phyloP scores from a whole-genome alignment of 2,888 invertebrate species.

The Lycia hirtaria region DNA sequence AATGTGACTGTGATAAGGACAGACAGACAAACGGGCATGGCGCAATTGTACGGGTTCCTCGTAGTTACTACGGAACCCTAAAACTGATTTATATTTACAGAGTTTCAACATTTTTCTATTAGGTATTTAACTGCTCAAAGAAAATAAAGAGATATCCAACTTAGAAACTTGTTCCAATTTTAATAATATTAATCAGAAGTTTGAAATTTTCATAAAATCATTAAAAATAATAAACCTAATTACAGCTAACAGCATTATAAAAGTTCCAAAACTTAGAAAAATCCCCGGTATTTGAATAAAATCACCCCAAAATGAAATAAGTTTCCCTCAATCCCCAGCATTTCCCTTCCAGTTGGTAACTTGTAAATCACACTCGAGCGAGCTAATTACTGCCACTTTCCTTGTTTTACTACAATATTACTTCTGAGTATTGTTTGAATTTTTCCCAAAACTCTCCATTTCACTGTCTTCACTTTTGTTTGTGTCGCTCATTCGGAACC shows the following conservation, averaged over 20 bases:
- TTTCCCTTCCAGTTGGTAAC: conserved; percentile 10
- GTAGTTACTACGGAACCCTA: too few relatives aligned
- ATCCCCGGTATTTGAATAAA: conserved; percentile 1
- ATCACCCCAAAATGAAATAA: conserved; percentile 21
- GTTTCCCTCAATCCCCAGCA: conserved; percentile 1
- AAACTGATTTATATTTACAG: too few relatives aligned
- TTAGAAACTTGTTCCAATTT: too few relatives aligned
- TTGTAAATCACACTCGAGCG: conserved; percentile 32
- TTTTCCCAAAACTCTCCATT: conserved; percentile 42
- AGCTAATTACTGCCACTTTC: conserved; percentile 39
- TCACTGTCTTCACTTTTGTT: conserved; percentile 31
- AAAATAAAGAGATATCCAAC: too few relatives aligned
- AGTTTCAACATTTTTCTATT: too few relatives aligned
- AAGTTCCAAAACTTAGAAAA: not conserved
- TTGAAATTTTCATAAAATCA: too few relatives aligned
- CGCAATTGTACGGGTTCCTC: too few relatives aligned
- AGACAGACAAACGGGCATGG: too few relatives aligned
- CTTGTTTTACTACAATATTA: conserved; percentile 34
- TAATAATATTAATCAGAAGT: too few relatives aligned
- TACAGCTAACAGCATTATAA: not conserved
- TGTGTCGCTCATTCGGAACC: conserved; percentile 7
- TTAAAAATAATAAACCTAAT: not conserved
- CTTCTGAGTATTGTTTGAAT: conserved; percentile 31
- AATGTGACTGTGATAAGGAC: too few relatives aligned
- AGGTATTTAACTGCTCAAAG: too few relatives aligned